Evolutionary conservation across 2,113 vertebrate genomes (phyloP), one percentile per base, ranked within the genome.

Genomic region (Bettongia penicillata): DNA sequence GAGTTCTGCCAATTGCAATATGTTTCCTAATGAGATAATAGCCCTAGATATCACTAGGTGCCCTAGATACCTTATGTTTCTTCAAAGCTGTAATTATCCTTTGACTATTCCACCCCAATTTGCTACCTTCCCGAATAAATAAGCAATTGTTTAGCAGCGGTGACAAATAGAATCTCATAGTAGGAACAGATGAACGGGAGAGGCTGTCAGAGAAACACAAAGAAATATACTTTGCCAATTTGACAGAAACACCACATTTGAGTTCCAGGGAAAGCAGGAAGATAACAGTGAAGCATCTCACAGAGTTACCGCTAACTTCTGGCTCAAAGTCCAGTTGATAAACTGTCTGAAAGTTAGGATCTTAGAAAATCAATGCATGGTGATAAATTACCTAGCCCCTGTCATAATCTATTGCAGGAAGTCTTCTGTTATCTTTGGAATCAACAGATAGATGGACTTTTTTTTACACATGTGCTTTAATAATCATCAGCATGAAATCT

Each of bases 221-320:
- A 8, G 47, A 52, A 52, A 52, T 52, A 2, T 25, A 12, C 0
- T 10, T 5, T 24, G 14, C 12, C 50, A 51, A 14, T 43, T 0
- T 8, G 8, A 12, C 43, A 37, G 31, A 48, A 22, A 3, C 0
- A 3, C 55, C 2, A 0, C 0, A 26, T n/a, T 14, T 19, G 43
- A 51, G 51, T 50, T 47, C 49, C 23, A 92, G 16, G 37, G 37
- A 23, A 1, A 3, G 77, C 89, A 22, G 14, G 43, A 51, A n/a
- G 52, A 91, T 31, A 11, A 11, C 0, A 6, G 37, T 23, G 28
- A 24, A 8, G 50, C 0, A 3, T 16, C 16, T 49, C 31, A 12
- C 1, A 1, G 8, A 23, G 16, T 37, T 47, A n/a, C 8, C 16
- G 52, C 31, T 93, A 14, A 47, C 2, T 8, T 19, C 16, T 48